Base-by-base conservation (phyloP, 1,140 invertebrate species). In the Drosophila burlai region DNA sequence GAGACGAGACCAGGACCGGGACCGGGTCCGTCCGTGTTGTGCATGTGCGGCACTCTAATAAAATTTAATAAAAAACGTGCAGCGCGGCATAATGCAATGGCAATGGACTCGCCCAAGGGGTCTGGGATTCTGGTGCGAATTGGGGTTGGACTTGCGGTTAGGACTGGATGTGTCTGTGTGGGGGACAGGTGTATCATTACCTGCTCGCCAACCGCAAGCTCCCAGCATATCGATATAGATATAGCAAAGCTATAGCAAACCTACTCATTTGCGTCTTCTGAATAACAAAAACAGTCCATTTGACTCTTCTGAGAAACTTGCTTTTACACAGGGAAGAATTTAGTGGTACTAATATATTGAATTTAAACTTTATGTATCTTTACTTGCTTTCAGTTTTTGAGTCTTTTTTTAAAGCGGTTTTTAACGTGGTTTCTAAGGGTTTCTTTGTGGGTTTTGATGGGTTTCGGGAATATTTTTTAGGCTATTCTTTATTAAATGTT, bases 11-110 rank as follows among this genome's bases (percentile, higher is more conserved):
- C 24, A 24, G 29, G 29, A 13, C 13, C 21, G 15, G 42, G 36
- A 11, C 26, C 46, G 34, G 21, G 29, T 42, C 49, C 43, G 61
- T 85, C 69, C 61, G 55, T 50, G 59, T 60, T 67, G 72, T 77
- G 80, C 84, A 87, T 87, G 76, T 69, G 85, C 84, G 47, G 68
- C 77, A 81, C 84, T 84, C 84, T 89, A 87, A 87, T 87, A 87
- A 87, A 87, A 87, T 87, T 87, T 89, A 87, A 87, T 87, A 87
- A 87, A 87, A 87, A 87, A 87, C 84, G 84, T 87, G 84, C 86
- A 89, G 66, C 84, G 46, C 73, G 68, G 69, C 78, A 89, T 87
- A 89, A 89, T 89, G 84, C 81, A 81, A 78, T 67, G 77, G 75
- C 81, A 87, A 87, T 74, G 84, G 63, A 80, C 69, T 73, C 43